Base-by-base conservation (phyloP, 2,888 invertebrate species). In the Rotaria macrura region DNA sequence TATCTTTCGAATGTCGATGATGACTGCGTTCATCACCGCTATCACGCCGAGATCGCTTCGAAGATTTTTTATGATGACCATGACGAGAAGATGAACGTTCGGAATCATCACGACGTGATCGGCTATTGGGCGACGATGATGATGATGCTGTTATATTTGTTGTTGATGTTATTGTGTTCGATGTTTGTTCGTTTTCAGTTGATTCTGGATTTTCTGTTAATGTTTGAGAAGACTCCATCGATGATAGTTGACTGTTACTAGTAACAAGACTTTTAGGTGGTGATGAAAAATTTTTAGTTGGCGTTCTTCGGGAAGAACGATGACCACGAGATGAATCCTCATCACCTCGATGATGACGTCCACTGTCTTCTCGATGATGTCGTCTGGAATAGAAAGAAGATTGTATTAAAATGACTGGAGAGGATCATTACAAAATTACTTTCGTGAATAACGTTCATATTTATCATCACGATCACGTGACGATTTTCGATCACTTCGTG, bases 391-490 rank as follows among this genome's bases (percentile, higher is more conserved):
- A n/a, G n/a, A n/a, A n/a, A n/a, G n/a, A n/a, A n/a, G n/a, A n/a
- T n/a, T n/a, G n/a, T n/a, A n/a, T n/a, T n/a, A n/a, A n/a, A n/a
- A n/a, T n/a, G n/a, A 43, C n/a, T 4, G 47, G 47, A 25, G 1
- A 14, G 2, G 9, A 79, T 79, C 7, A 1, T 25, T 7, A 10
- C 10, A 79, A 25, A 43, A 10, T 43, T 79, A 79, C 79, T 79
- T 79, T 40, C 79, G 40, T 79, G 79, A 40, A 43, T 79, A 79
- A 79, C 79, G 79, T 43, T 79, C 79, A 79, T 79, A 79, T 79
- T 79, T 79, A 43, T 79, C 79, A 79, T 79, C 79, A 43, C 79
- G 40, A 79, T 79, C 79, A n/a, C 79, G 40, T 43, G 79, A 79
- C 43, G 79, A 79, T 79, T 79, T 79, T 43, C 43, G 79, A n/a